Base-by-base conservation (phyloP, 2,113 vertebrate genomes). In the Dicerorhinus sumatrensis region DNA sequence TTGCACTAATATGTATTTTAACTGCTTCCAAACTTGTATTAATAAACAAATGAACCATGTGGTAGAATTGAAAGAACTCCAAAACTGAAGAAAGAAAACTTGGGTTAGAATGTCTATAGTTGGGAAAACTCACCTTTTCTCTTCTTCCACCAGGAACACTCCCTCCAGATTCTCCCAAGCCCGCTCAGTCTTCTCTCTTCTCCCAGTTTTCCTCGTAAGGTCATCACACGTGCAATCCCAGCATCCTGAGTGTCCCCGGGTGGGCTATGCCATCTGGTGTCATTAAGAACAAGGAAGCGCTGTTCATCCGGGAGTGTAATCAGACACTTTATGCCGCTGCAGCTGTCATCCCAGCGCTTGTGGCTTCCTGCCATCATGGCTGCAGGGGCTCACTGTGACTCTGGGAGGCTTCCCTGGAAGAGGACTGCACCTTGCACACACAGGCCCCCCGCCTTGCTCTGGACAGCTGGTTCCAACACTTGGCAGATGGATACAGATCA, bases 221-320 rank as follows among this genome's bases (percentile, higher is more conserved):
- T 93, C 96, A 62, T 73, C 67, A 86, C 82, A 83, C 13, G 13
- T 76, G n/a, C 93, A 86, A 72, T 60, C 10, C 88, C 60, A 94
- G 94, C 56, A 86, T 95, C 82, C 69, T 67, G 31, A 60, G 63
- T 56, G 65, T 89, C 82, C 65, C 88, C 0, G 1, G 87, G 58
- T 92, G 70, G 79, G 63, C 54, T 96, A 56, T 96, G 90, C 97
- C 98, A 95, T 97, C 96, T 97, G 97, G 86, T 96, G 69, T 96
- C 96, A 95, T 95, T 96, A 96, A 90, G 93, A 77, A 93, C 46
- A 76, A 96, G 96, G 81, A 97, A 95, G 42, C 80, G 12, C 18
- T 69, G 36, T n/a, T 96, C 89, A 93, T 46, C 83, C 0, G 3
- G 42, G 95, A 96, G 54, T 75, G 73, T 73, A 94, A 76, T 87